Evolutionary conservation across 2,888 invertebrate species (phyloP).

Genomic region (Therioaphis trifolii): DNA sequence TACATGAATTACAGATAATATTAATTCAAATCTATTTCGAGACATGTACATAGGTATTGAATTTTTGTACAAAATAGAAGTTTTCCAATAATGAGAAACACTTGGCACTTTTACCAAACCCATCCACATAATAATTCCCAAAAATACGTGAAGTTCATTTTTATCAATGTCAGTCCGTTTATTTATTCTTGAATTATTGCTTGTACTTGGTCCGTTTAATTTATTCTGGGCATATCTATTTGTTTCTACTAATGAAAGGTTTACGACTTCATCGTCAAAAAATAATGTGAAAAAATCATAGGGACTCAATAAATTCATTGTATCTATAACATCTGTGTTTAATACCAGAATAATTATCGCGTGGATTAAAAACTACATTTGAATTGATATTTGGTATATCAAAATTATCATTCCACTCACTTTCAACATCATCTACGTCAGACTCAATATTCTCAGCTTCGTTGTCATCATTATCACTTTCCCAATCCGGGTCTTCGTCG

Average conservation of each 20-base stretch:
- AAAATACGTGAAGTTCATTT: slow-evolving; percentile 12
- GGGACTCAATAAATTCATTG: background rate
- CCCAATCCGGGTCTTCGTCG: slow-evolving; percentile 11
- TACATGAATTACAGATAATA: background rate
- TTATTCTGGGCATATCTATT: slow-evolving; percentile 26
- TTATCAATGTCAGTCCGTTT: slow-evolving; percentile 10
- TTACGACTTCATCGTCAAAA: slow-evolving; percentile 29
- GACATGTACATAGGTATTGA: slow-evolving; percentile 2
- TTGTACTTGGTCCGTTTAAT: background rate
- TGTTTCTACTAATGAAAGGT: slow-evolving; percentile 7
- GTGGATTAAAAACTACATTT: slow-evolving; percentile 16
- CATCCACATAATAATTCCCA: slow-evolving; percentile 32
- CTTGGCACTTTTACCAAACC: slow-evolving; percentile 3
- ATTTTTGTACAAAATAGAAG: slow-evolving; percentile 9
- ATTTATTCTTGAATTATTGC: slow-evolving; percentile 7
- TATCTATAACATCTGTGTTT: slow-evolving; percentile 17
- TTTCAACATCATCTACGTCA: slow-evolving; percentile 8
- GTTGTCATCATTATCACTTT: slow-evolving; percentile 12
- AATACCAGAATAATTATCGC: background rate
- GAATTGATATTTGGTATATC: slow-evolving; percentile 11
- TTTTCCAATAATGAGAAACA: slow-evolving; percentile 34
- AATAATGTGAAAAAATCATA: slow-evolving; percentile 11
- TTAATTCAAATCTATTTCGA: slow-evolving; percentile 25
- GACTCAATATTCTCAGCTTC: slow-evolving; percentile 5
- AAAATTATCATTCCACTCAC: slow-evolving; percentile 4